A percentile compares a stretch with the other conserved stretches of the same genome.
phyloP scores from a whole-genome alignment of 2,888 invertebrate species.

The Drosophila antonietae region DNA sequence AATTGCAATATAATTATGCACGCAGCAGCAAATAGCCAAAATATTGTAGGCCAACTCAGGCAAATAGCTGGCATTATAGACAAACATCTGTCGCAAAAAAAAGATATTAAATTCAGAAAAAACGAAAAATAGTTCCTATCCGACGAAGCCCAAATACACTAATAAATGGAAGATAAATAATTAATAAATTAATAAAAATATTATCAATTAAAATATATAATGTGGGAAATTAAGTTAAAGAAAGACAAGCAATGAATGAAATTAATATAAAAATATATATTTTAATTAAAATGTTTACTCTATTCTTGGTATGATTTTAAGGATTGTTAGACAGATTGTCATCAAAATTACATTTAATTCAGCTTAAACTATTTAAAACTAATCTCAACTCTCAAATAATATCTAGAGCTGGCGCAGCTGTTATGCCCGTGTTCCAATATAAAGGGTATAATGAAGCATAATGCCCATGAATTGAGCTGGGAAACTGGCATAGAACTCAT shows the following conservation, averaged over 20 bases:
- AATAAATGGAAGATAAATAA: neutral
- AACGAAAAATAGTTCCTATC: neutral
- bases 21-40: constrained; percentile 66
- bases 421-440: neutral
- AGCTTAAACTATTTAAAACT: neutral
- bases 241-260: neutral
- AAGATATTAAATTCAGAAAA: constrained; percentile 23
- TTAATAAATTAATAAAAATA: neutral
- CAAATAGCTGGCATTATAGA: constrained; percentile 34
- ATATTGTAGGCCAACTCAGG: constrained; percentile 54
- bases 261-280: neutral
- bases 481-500: constrained; percentile 32
- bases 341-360: neutral
- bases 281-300: neutral
- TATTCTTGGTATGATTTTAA: neutral
- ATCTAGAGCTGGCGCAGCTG: neutral
- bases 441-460: constrained; percentile 43
- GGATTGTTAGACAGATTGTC: neutral
- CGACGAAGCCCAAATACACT: constrained; percentile 31
- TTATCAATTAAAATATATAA: no score
- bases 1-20: constrained; percentile 80
- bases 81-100: constrained; percentile 79
- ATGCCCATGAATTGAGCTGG: constrained; percentile 22
- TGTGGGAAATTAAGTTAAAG: neutral
- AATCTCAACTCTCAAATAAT: neutral